These are phyloP conservation scores for Apogon talboti DNA, from an alignment of 2,797 vertebrate species.

Conservation along the genomic window DNA sequence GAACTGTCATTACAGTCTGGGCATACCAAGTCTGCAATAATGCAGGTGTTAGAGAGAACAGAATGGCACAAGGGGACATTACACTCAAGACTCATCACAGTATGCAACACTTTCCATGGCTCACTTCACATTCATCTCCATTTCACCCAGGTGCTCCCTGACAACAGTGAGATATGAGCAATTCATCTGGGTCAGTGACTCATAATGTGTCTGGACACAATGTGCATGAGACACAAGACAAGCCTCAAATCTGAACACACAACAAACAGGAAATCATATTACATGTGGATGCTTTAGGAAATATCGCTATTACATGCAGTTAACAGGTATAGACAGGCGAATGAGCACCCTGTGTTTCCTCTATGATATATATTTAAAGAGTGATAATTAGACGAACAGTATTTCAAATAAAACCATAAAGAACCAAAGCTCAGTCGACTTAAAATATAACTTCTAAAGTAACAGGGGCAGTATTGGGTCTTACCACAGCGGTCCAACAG, in stretches of 20 bases:
- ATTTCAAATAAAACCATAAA: constrained; percentile 3
- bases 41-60: constrained; percentile 63
- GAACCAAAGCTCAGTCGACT: background rate
- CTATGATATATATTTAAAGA: background rate
- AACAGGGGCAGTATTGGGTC: constrained; percentile 26
- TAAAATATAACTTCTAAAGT: background rate
- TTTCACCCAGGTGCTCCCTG: constrained; percentile 63
- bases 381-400: background rate
- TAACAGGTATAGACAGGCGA: background rate
- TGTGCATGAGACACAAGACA: constrained; percentile 19
- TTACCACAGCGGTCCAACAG: constrained; percentile 57
- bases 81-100: constrained; percentile 53
- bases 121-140: constrained; percentile 35
- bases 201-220: constrained; percentile 57
- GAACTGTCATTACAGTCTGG: constrained; percentile 67
- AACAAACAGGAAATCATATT: background rate
- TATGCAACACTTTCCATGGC: constrained; percentile 39
- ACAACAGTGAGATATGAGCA: constrained; percentile 52
- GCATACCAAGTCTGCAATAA: constrained; percentile 57
- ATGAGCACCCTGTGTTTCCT: background rate
- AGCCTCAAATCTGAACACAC: background rate
- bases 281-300: constrained; percentile 8
- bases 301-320: background rate
- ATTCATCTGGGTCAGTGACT: constrained; percentile 56
- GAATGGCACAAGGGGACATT: constrained; percentile 49